A percentile compares a stretch with the other conserved stretches of the same genome.
phyloP scores from a whole-genome alignment of 2,797 vertebrate genomes.

The Buceros bicornis region DNA sequence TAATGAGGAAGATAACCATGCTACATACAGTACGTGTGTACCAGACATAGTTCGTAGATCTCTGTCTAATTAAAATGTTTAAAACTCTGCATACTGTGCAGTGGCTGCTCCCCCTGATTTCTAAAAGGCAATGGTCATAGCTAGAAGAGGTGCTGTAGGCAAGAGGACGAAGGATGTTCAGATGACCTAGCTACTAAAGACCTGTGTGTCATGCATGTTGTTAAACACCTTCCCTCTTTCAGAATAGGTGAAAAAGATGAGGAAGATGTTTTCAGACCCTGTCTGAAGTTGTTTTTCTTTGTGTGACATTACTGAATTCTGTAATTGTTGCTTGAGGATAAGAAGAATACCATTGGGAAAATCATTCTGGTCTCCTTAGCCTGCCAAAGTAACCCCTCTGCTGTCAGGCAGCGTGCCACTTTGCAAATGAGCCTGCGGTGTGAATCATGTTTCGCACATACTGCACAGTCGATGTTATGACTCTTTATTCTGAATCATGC shows the following conservation, averaged over 20 bases:
- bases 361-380: neutral
- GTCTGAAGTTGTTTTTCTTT: neutral
- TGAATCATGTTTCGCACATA: neutral
- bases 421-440: neutral
- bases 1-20: neutral
- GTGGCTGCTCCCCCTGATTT: neutral
- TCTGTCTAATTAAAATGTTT: neutral
- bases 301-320: neutral
- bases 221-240: neutral
- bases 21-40: neutral
- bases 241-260: neutral
- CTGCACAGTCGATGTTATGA: neutral
- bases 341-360: neutral
- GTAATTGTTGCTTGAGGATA: neutral
- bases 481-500: constrained; percentile 43
- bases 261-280: neutral
- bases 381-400: neutral
- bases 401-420: constrained; percentile 25
- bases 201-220: neutral
- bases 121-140: neutral
- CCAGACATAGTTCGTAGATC: neutral
- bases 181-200: neutral
- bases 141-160: neutral
- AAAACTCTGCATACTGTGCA: neutral
- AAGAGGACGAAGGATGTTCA: neutral